phyloP scores from a whole-genome alignment of 1,140 invertebrate genomes.

The Pemphigus obesinymphae region DNA sequence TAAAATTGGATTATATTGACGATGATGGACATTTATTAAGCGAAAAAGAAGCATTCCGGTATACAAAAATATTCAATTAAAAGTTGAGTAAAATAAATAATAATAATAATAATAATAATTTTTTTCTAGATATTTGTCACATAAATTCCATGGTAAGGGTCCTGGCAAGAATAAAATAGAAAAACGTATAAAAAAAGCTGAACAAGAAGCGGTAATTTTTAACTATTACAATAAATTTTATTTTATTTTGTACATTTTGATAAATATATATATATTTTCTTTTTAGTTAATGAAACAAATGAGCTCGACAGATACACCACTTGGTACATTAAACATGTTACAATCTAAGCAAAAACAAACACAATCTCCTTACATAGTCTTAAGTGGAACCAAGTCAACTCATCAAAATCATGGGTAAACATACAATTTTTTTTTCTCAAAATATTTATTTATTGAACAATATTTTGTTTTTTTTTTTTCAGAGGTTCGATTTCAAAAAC shows the following conservation, averaged over 20 bases:
- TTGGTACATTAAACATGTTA: conserved; percentile 88
- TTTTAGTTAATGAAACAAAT: conserved; percentile 91
- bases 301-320: conserved; percentile 96
- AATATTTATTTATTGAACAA: background rate
- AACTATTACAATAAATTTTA: background rate
- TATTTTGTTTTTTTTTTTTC: background rate
- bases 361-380: conserved; percentile 88
- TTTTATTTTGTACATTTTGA: background rate
- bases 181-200: conserved; percentile 90
- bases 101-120: background rate
- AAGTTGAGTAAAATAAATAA: background rate
- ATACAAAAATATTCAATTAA: conserved; percentile 53
- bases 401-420: conserved; percentile 48
- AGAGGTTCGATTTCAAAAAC: conserved; percentile 43
- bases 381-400: conserved; percentile 80
- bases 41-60: conserved; percentile 94
- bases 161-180: conserved; percentile 98
- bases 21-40: conserved; percentile 85
- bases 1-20: conserved; percentile 97
- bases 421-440: background rate
- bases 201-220: conserved; percentile 77
- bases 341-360: conserved; percentile 96
- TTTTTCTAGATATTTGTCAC: conserved; percentile 70
- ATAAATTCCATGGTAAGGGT: conserved; percentile 99
- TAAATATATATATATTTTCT: conserved; percentile 42